Evolutionary conservation across 2,888 invertebrate genomes (phyloP), one percentile per base, ranked within the genome.

Genomic region (Syritta pipiens): DNA sequence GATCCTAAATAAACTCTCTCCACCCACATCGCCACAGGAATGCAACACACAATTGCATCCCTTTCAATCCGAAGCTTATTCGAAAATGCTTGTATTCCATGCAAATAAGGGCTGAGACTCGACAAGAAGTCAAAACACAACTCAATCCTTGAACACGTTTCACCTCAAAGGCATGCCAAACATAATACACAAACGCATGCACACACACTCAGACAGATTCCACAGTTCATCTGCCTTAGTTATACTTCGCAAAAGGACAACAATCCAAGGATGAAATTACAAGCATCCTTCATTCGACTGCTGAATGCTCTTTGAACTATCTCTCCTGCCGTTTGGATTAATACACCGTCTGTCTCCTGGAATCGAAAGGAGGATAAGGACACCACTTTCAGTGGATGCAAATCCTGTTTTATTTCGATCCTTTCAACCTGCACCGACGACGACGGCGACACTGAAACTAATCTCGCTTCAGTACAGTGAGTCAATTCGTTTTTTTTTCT

Each of bases 161-260:
- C n/a, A n/a, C n/a, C n/a, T n/a, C n/a, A n/a, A n/a, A n/a, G n/a
- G n/a, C n/a, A n/a, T n/a, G n/a, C n/a, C n/a, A n/a, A n/a, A n/a
- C n/a, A n/a, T n/a, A n/a, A n/a, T n/a, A n/a, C n/a, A n/a, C n/a
- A n/a, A n/a, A n/a, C n/a, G n/a, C n/a, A n/a, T n/a, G n/a, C n/a
- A n/a, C 7, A 86, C 82, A 76, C 82, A 72, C n/a, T n/a, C n/a
- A n/a, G n/a, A n/a, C n/a, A n/a, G 9, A 26, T 1, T 1, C 26
- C 6, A 26, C 26, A 9, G 26, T 9, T 5, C 26, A 26, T 26
- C 26, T 26, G 5, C 26, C 9, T 26, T 26, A 26, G 26, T 26
- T 26, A 9, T 26, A 26, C n/a, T 26, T 26, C 26, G n/a, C n/a
- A n/a, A n/a, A 44, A 44, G 20, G 22, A n/a, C 28, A 69, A 9